These are phyloP conservation scores for Corythoichthys intestinalis DNA, from an alignment of 2,113 vertebrate species.

Conservation along the genomic window DNA sequence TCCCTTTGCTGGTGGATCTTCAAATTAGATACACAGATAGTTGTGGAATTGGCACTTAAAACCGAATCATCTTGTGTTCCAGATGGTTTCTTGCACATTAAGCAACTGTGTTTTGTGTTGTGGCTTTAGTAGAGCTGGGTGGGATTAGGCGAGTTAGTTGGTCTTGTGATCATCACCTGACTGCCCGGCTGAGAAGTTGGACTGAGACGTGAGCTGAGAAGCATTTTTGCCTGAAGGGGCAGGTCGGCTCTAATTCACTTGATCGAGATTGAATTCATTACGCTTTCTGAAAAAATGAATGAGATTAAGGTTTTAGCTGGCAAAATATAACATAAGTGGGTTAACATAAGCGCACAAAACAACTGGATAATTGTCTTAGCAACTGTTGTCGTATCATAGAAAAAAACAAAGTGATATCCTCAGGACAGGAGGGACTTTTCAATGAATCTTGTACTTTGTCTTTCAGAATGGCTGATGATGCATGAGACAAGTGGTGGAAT, in stretches of 20 bases:
- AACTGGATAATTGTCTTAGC: not conserved
- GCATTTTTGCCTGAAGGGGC: slow-evolving; percentile 24
- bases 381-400: not conserved
- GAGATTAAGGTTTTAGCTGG: slow-evolving; percentile 5
- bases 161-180: slow-evolving; percentile 79
- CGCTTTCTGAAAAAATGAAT: not conserved
- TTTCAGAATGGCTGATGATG: not conserved
- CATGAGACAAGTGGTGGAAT: not conserved
- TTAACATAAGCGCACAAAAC: slow-evolving; percentile 4
- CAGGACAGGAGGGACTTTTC: not conserved
- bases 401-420: not conserved
- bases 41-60: slow-evolving; percentile 44
- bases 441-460: slow-evolving; percentile 1
- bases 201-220: slow-evolving; percentile 22
- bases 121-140: slow-evolving; percentile 43
- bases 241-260: slow-evolving; percentile 1
- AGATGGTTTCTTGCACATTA: slow-evolving; percentile 50
- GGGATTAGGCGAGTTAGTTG: slow-evolving; percentile 60
- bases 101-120: slow-evolving; percentile 40
- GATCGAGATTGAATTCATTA: not conserved
- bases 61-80: slow-evolving; percentile 51
- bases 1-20: slow-evolving; percentile 41
- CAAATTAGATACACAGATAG: slow-evolving; percentile 53
- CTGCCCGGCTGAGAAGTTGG: slow-evolving; percentile 31
- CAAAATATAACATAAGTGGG: slow-evolving; percentile 1